These are phyloP conservation scores for Triops longicaudatus DNA, from an alignment of 1,140 invertebrate species.

Conservation along the genomic window DNA sequence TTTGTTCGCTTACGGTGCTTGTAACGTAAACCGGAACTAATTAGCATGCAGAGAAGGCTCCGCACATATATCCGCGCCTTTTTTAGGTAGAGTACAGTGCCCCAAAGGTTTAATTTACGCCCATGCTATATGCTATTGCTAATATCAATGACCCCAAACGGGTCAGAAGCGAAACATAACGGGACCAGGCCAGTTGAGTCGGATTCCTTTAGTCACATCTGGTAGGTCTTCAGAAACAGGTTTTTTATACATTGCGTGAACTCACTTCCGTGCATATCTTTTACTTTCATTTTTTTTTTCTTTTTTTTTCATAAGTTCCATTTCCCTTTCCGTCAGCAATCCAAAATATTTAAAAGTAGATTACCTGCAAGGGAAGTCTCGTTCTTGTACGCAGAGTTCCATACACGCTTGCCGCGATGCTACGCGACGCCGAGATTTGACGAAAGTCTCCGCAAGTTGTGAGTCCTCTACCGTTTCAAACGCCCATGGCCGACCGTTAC, in stretches of 20 bases:
- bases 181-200: background rate
- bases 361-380: conserved; percentile 43
- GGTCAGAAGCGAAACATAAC: background rate
- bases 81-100: background rate
- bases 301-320: background rate
- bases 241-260: background rate
- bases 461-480: conserved; percentile 42
- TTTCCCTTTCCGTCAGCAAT: background rate
- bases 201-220: background rate
- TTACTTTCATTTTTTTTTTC: conserved; percentile 7
- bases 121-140: background rate
- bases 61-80: no score
- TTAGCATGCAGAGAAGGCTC: background rate
- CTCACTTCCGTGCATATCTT: conserved; percentile 18
- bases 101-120: background rate
- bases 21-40: background rate
- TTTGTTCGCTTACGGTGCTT: background rate
- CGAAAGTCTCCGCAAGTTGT: conserved; percentile 26
- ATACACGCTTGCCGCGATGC: conserved; percentile 39
- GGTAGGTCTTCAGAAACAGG: background rate
- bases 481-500: conserved; percentile 40
- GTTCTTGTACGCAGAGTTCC: conserved; percentile 42
- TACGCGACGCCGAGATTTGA: conserved; percentile 35
- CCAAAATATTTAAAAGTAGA: conserved; percentile 10
- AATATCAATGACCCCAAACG: background rate